Evolutionary conservation across 2,113 vertebrate species (phyloP), one percentile per base, ranked within the genome.

Genomic region (Choloepus hoffmanni): DNA sequence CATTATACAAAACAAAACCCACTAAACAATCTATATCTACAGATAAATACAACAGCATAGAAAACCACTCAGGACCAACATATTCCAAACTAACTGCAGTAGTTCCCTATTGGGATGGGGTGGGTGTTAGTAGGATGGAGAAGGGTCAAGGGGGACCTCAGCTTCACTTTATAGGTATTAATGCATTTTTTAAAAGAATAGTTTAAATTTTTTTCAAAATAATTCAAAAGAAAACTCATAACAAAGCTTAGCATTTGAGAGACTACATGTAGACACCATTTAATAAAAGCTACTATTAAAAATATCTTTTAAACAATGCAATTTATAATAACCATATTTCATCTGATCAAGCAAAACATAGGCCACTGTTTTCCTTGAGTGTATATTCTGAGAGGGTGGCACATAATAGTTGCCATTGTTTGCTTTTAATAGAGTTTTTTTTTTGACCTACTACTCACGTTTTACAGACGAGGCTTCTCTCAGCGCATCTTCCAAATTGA

Each of bases 401-500:
- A 43, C 19, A 50, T 33, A 10, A 53, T 55, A 92, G 53, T 72
- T 33, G 6, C 53, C 60, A 43, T 4, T 30, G 0, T 26, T 90
- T 93, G n/a, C 14, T 90, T 95, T 53, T 86, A 79, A 78, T 73
- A 84, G n/a, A 45, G 94, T 68, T 0, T 72, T 18, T 63, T 68
- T 11, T 70, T 9, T 45, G 43, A 45, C 43, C 43, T 45, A 45
- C 53, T 95, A 98, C 99, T 98, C 97, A 99, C 98, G 98, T 85
- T 93, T 95, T 81, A 96, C 97, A 74, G 98, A 97, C 48, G 81
- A 58, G 11, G 15, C 36, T 78, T 94, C 97, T 43, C 7, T 6
- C 68, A 98, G 18, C 26, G 98, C 98, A 96, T 98, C 98, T 65
- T 91, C 92, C 93, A 98, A 94, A 24, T 0, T 83, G 0, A 98